These are phyloP conservation scores for Tenthredo amoena DNA, from an alignment of 2,888 invertebrate species.

Conservation along the genomic window DNA sequence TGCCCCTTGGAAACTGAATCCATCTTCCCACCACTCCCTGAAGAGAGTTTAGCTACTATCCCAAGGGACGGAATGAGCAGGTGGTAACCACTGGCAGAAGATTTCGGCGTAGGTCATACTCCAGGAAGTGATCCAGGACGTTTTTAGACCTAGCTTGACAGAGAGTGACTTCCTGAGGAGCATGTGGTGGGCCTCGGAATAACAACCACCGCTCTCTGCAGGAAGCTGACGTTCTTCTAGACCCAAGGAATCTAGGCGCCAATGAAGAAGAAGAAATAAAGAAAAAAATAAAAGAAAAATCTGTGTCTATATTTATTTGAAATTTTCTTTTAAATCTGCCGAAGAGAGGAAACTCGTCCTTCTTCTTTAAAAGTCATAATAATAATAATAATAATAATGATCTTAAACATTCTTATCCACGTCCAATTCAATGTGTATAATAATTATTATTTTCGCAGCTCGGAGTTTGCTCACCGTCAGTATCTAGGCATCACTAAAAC, in stretches of 20 bases:
- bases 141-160: constrained; percentile 54
- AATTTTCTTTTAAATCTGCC: neutral
- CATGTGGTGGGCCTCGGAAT: constrained; percentile 67
- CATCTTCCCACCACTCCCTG: constrained; percentile 8
- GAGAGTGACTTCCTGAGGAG: constrained; percentile 65
- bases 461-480: neutral
- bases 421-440: neutral
- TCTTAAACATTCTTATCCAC: neutral
- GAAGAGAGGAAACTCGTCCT: neutral
- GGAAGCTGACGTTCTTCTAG: neutral
- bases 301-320: neutral
- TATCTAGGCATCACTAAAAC: neutral
- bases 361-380: neutral
- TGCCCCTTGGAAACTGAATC: constrained; percentile 34
- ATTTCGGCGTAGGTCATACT: constrained; percentile 65
- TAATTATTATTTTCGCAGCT: neutral
- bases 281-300: neutral
- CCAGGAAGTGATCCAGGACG: constrained; percentile 63
- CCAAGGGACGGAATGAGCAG: constrained; percentile 65
- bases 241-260: constrained; percentile 7
- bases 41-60: constrained; percentile 41
- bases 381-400: neutral
- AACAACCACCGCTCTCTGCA: constrained; percentile 60
- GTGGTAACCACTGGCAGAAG: constrained; percentile 66
- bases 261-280: neutral